phyloP scores from a whole-genome alignment of 2,797 vertebrate genomes.

The Pantherophis vulpinus region DNA sequence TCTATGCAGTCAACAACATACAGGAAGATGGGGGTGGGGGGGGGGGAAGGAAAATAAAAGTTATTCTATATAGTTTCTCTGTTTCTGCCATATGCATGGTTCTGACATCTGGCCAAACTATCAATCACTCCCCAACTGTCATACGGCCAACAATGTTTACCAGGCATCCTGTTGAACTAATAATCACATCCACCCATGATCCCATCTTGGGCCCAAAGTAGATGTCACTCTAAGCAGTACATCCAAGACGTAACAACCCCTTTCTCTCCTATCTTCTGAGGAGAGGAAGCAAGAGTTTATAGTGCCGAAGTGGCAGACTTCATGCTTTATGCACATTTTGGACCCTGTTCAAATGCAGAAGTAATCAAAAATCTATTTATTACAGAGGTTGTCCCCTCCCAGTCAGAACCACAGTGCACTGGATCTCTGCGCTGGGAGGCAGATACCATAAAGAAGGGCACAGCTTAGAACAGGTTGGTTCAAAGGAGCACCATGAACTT shows the following conservation, averaged over 20 bases:
- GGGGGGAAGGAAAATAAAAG: neutral
- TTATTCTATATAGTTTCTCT: neutral
- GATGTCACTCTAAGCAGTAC: neutral
- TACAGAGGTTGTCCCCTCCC: neutral
- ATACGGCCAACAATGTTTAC: neutral
- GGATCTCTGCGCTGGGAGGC: neutral
- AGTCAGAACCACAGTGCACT: neutral
- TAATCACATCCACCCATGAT: neutral
- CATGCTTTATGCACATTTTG: neutral
- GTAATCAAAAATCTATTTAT: neutral
- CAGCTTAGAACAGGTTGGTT: neutral
- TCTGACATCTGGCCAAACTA: neutral
- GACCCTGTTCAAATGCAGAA: neutral
- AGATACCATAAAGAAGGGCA: neutral
- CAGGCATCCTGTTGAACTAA: neutral
- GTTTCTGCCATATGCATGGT: neutral
- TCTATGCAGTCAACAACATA: neutral
- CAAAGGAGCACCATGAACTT: neutral
- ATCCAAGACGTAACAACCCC: neutral
- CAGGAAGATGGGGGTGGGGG: too few species aligned
- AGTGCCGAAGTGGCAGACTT: neutral
- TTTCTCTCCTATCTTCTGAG: neutral
- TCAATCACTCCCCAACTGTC: neutral
- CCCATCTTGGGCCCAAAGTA: neutral
- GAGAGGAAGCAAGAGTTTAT: neutral